Evolutionary conservation across 2,113 vertebrate genomes (phyloP), one percentile per base, ranked within the genome.

Genomic region (Ornithorhynchus anatinus): DNA sequence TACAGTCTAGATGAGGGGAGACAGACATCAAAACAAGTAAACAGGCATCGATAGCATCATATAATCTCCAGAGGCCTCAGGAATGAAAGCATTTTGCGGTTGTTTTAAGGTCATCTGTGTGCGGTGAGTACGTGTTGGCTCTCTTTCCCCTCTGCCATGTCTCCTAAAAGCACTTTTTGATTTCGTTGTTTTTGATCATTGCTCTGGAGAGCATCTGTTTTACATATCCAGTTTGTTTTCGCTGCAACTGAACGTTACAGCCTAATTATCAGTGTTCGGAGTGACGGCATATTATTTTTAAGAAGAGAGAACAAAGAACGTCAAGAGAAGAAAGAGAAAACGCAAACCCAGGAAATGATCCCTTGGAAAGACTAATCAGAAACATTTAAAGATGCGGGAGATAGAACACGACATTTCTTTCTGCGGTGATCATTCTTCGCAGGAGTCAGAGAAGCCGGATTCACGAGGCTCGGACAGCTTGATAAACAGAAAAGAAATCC

Each of bases 321-420:
- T 50, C 27, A 50, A 50, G 64, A 51, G 45, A 60, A 65, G 53
- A 84, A 37, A 59, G 69, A 35, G 47, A 29, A 4, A 36, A 42
- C 8, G 15, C 14, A n/a, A n/a, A 66, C 25, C 9, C 64, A 67
- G 51, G 25, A 50, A 50, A 50, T 5, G 25, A 5, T 50, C 25
- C 31, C 47, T 50, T 50, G 47, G 47, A 50, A 27, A n/a, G n/a
- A 31, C 14, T 50, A 29, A 29, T 50, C 47, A 50, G 42, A 71
- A 39, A 20, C 31, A 48, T 2, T 38, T 57, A 57, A 7, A 29
- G 2, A 33, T 38, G 36, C 31, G 65, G 40, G 27, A 43, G 62
- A 53, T 44, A 29, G 7, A 50, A 31, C 47, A 50, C 5, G 59
- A 29, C 11, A 8, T 7, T 39, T n/a, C 15, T 68, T 22, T 60